These are phyloP conservation scores for Desmophyllum pertusum DNA, from an alignment of 92 coral and sea anemone species.

Conservation along the genomic window DNA sequence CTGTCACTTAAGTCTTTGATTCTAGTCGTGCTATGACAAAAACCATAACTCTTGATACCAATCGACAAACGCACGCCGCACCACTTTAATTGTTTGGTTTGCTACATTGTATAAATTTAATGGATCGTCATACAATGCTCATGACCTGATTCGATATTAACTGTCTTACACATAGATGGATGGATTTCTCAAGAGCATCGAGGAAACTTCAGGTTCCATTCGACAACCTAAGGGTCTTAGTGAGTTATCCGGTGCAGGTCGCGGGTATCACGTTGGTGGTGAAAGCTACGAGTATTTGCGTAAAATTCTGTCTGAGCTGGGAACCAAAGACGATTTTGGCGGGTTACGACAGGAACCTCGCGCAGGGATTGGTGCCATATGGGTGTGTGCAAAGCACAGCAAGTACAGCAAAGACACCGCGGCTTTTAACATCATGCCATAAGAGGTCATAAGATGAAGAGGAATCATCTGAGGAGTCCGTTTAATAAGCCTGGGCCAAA, in stretches of 20 bases:
- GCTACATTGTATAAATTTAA: too few relatives aligned
- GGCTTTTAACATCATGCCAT: constrained; percentile 18
- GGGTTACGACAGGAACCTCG: constrained; percentile 69
- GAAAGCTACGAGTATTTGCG: constrained; percentile 52
- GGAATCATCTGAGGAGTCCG: too few relatives aligned
- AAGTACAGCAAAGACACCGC: constrained; percentile 24
- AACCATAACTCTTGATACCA: background rate
- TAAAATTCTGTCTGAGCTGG: constrained; percentile 35
- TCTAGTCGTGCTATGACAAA: background rate
- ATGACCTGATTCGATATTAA: background rate
- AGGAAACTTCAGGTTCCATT: constrained; percentile 49
- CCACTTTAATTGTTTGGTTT: too few relatives aligned
- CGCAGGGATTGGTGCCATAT: constrained; percentile 65
- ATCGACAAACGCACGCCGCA: too few relatives aligned
- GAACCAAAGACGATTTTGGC: constrained; percentile 60
- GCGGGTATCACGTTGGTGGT: constrained; percentile 59
- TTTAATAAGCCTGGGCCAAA: too few relatives aligned
- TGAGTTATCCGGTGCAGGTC: constrained; percentile 22
- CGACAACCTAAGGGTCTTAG: constrained; percentile 65
- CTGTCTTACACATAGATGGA: constrained; percentile 54
- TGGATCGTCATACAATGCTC: background rate
- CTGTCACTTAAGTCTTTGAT: background rate
- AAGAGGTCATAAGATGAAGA: background rate
- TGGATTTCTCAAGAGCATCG: constrained; percentile 52
- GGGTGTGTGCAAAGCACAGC: constrained; percentile 77